A percentile compares a stretch with the other conserved stretches of the same genome.
These are phyloP conservation scores for Drosophila repletoides DNA, from an alignment of 1,140 invertebrate species.

Conservation along the genomic window DNA sequence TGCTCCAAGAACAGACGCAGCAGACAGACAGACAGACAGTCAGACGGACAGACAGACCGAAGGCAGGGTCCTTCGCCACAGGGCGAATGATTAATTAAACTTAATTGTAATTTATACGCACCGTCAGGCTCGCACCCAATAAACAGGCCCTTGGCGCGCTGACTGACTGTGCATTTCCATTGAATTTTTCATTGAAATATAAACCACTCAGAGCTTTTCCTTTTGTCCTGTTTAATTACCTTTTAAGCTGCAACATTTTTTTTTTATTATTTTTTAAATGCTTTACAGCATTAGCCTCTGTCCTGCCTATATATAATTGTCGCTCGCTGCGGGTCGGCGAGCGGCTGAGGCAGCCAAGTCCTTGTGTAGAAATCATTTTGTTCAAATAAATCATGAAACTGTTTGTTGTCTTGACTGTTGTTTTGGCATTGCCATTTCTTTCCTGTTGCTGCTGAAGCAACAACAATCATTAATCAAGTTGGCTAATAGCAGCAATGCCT, in stretches of 20 bases:
- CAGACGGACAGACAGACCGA: constrained; percentile 3
- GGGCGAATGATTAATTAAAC: constrained; percentile 70
- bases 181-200: constrained; percentile 67
- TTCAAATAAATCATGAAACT: constrained; percentile 62
- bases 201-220: constrained; percentile 30
- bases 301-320: constrained; percentile 20
- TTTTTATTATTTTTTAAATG: constrained; percentile 48
- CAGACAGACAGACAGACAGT: neutral
- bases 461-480: constrained; percentile 35
- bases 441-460: constrained; percentile 26
- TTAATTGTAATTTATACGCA: constrained; percentile 77
- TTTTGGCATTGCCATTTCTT: constrained; percentile 45
- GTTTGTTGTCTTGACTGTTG: constrained; percentile 11
- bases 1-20: neutral
- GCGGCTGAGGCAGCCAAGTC: too few relatives aligned
- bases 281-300: constrained; percentile 38
- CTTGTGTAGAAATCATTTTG: constrained; percentile 19
- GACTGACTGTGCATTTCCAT: constrained; percentile 50
- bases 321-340: constrained; percentile 60
- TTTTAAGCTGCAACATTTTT: constrained; percentile 54
- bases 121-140: constrained; percentile 11
- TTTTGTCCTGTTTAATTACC: constrained; percentile 62
- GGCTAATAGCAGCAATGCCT: constrained; percentile 43
- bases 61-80: neutral
- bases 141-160: neutral